Percentiles rank a stretch among this genome's conserved stretches.
phyloP scores from a whole-genome alignment of 1,140 invertebrate species.

The Stegodyphus dumicola region DNA sequence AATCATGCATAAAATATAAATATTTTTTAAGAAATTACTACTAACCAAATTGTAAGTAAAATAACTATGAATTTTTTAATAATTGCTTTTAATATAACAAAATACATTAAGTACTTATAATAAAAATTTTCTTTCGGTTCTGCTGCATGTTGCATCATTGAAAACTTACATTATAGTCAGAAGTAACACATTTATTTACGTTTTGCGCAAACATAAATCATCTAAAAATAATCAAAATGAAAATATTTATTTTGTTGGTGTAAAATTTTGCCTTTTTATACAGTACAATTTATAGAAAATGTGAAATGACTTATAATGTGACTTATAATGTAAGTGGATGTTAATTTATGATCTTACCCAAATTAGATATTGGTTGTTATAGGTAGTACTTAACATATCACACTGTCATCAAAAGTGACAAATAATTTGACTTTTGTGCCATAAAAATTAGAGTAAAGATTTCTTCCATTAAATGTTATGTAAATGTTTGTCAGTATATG shows the following conservation, averaged over 20 bases:
- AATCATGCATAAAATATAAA: too few species aligned
- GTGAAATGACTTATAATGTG: conserved; percentile 28
- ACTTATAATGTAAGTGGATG: not conserved
- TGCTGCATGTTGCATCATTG: too few species aligned
- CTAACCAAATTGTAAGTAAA: too few species aligned
- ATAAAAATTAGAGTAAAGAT: conserved; percentile 25
- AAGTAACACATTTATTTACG: too few species aligned
- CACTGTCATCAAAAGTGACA: conserved; percentile 14
- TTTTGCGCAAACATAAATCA: too few species aligned
- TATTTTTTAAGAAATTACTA: too few species aligned
- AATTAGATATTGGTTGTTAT: conserved; percentile 48
- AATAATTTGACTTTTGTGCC: conserved; percentile 26
- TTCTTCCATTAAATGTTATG: conserved; percentile 48
- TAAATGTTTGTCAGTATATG: conserved; percentile 42
- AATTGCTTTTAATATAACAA: too few species aligned
- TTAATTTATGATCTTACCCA: conserved; percentile 14
- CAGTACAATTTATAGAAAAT: conserved; percentile 1
- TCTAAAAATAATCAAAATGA: too few species aligned
- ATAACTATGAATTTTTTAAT: too few species aligned
- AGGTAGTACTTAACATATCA: conserved; percentile 55
- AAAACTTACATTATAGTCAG: too few species aligned
- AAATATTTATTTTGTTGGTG: not conserved
- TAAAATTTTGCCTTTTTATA: not conserved
- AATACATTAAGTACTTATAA: too few species aligned
- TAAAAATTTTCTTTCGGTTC: too few species aligned